Evolutionary conservation across 2,888 invertebrate species (phyloP).

Genomic region (Aphrophora alni): DNA sequence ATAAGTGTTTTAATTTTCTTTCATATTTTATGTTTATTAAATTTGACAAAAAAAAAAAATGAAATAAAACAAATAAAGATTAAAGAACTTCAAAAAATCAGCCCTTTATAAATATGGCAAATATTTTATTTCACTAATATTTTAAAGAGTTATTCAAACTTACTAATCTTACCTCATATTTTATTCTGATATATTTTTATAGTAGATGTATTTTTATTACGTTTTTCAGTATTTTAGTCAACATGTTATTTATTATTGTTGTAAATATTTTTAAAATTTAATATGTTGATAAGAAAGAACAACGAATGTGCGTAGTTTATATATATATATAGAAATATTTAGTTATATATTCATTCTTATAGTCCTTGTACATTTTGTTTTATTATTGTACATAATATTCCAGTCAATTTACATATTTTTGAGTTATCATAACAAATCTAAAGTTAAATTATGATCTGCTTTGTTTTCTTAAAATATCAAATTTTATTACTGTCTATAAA

Average conservation of each 20-base stretch:
- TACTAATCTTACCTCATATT: neutral
- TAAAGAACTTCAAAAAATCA: neutral
- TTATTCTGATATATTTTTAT: neutral
- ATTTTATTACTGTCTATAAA: neutral
- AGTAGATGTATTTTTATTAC: neutral
- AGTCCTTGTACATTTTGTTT: too few species aligned
- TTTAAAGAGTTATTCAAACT: neutral
- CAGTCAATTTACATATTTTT: slow-evolving; percentile 32
- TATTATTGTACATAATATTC: slow-evolving; percentile 4
- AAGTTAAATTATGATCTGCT: neutral
- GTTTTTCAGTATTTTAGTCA: neutral
- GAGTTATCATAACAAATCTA: slow-evolving; percentile 23
- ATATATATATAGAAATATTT: neutral
- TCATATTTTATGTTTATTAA: neutral
- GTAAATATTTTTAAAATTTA: slow-evolving; percentile 6
- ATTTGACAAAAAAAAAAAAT: too few species aligned
- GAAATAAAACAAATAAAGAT: neutral
- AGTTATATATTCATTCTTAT: neutral
- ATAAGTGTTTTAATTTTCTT: neutral
- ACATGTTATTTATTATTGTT: neutral
- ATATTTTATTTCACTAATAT: neutral
- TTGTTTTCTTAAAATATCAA: too few species aligned
- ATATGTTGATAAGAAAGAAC: neutral
- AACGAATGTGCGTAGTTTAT: slow-evolving; percentile 14
- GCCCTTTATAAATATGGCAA: neutral